Evolutionary conservation across 2,113 vertebrate species (phyloP).

Genomic region (Rutilus rutilus): DNA sequence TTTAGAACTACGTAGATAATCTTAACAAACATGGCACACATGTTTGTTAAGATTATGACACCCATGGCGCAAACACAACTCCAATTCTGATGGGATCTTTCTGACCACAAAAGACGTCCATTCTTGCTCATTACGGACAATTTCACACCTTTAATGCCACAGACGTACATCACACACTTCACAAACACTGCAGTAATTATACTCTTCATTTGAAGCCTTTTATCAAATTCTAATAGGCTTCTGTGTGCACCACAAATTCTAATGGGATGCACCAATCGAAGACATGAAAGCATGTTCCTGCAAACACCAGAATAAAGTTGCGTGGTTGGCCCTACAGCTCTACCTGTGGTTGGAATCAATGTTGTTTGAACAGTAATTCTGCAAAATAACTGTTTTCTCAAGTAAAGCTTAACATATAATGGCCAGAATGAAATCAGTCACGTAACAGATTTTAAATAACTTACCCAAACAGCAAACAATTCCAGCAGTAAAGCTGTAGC

Average conservation of each 20-base stretch:
- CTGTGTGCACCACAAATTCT: too few relatives aligned
- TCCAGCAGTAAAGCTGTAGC: too few relatives aligned
- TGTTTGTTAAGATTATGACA: too few relatives aligned
- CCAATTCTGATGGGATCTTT: neutral
- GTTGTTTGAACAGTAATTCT: neutral
- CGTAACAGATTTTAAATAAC: too few relatives aligned
- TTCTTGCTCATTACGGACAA: slow-evolving; percentile 45
- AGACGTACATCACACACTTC: slow-evolving; percentile 36
- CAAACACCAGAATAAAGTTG: too few relatives aligned
- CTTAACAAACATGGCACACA: neutral
- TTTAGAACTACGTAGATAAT: neutral
- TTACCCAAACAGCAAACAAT: too few relatives aligned
- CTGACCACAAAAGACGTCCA: slow-evolving; percentile 13
- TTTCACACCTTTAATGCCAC: slow-evolving; percentile 49
- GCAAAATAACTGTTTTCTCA: too few relatives aligned
- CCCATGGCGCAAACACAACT: neutral
- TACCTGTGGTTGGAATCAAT: neutral
- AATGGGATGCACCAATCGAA: neutral
- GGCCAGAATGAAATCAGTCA: too few relatives aligned
- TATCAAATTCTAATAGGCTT: slow-evolving; percentile 51
- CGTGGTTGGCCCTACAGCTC: too few relatives aligned
- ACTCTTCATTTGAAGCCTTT: slow-evolving; percentile 53
- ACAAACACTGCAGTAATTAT: slow-evolving; percentile 47
- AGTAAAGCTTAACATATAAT: too few relatives aligned
- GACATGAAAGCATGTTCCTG: too few relatives aligned